Evolutionary conservation across 1,140 invertebrate species (phyloP).

Genomic region (Asbolus verrucosus): DNA sequence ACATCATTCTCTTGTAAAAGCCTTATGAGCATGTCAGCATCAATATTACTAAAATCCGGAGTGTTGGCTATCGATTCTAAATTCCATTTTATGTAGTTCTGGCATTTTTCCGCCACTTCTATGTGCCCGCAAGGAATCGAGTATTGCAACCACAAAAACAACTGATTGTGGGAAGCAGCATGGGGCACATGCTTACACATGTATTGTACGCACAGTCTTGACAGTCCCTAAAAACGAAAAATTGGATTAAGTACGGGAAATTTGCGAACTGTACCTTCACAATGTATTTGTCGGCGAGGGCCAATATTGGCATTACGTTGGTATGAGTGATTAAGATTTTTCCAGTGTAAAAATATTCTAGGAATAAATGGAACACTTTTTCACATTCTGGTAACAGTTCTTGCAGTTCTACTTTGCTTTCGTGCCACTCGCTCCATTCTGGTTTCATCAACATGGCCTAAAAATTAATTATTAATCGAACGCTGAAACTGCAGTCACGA

Average conservation of each 20-base stretch:
- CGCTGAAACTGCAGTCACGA: constrained; percentile 4
- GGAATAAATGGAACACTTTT: constrained; percentile 88
- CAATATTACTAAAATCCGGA: constrained; percentile 85
- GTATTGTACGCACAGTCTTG: constrained; percentile 84
- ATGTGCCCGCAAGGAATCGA: constrained; percentile 85
- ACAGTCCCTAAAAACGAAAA: constrained; percentile 76
- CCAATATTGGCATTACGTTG: constrained; percentile 87
- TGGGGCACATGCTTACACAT: constrained; percentile 90
- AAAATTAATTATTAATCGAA: constrained; percentile 49
- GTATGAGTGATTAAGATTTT: constrained; percentile 86
- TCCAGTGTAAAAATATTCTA: constrained; percentile 94
- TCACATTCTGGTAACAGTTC: constrained; percentile 86
- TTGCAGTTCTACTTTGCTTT: constrained; percentile 84
- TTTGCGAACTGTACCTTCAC: constrained; percentile 74
- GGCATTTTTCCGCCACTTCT: constrained; percentile 80
- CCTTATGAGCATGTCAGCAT: constrained; percentile 81
- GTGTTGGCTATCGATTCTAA: constrained; percentile 85
- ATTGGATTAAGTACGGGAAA: not conserved
- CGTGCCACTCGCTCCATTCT: constrained; percentile 91
- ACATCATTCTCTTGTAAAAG: constrained; percentile 87
- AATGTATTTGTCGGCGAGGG: constrained; percentile 94
- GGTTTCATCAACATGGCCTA: constrained; percentile 95
- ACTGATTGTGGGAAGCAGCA: constrained; percentile 80
- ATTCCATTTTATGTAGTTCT: constrained; percentile 93
- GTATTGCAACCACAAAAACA: constrained; percentile 93